Base-by-base conservation (phyloP, 2,888 invertebrate species). In the Ariolimax columbianus region DNA sequence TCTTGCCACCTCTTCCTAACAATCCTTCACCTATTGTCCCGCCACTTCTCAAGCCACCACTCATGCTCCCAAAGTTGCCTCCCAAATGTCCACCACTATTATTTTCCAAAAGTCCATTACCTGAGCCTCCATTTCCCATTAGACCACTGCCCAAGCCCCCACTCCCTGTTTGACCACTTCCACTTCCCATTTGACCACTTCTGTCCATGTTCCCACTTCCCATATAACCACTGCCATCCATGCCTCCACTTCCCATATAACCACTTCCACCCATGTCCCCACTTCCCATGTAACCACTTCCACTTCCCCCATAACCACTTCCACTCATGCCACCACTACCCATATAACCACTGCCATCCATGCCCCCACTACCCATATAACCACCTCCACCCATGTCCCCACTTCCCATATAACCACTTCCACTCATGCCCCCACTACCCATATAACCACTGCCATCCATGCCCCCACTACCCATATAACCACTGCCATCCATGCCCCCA, bases 131-230 rank as follows among this genome's bases (percentile, higher is more conserved):
- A 73, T 47, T 73, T 43, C 73, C 73, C 73, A 73, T 43, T 0
- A 19, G 11, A 43, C 73, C n/a, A 43, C 73, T n/a, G 7, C 30
- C 66, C 66, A 66, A 33, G 11, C 66, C 30, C 14, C 40, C 40
- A 72, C 26, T 63, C 3, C 66, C 30, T 23, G 23, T 55, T 4
- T 55, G 26, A 66, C 66, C 66, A 66, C 26, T 30, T 73, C 40
- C 63, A 47, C 30, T 36, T 26, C 51, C 30, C 47, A 38, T 59
- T 17, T 70, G 70, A 70, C 70, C 70, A 70, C 40, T 70, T 2
- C 47, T 68, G 0, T 47, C 77, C 77, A 83, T 83, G 33, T 77
- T 68, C 30, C 68, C 63, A 26, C 30, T 36, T 11, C 51, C 40
- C 30, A 38, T 40, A 14, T 70, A 26, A 38, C 70, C 36, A 70